phyloP scores from a whole-genome alignment of 2,797 vertebrate genomes.

The Pseudopleuronectes americanus region DNA sequence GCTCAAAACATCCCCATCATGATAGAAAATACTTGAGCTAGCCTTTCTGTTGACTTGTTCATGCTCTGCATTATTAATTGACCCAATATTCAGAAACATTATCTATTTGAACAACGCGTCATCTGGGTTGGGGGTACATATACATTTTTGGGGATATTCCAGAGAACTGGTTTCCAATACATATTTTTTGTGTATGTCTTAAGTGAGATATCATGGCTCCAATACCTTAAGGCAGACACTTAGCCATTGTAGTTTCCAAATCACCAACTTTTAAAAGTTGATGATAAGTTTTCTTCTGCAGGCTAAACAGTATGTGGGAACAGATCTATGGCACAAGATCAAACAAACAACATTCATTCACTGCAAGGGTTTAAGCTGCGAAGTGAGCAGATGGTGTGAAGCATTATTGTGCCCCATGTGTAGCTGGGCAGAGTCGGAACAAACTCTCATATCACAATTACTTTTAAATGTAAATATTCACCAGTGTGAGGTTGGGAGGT shows the following conservation, averaged over 20 bases:
- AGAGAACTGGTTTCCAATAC: too few species aligned
- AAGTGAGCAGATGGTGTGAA: slow-evolving; percentile 41
- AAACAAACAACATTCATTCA: slow-evolving; percentile 10
- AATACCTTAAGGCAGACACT: slow-evolving; percentile 4
- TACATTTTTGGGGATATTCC: too few species aligned
- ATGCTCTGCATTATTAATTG: not conserved
- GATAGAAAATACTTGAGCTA: not conserved
- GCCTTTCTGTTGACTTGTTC: slow-evolving; percentile 7
- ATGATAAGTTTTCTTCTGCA: slow-evolving; percentile 15
- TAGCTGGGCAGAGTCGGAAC: slow-evolving; percentile 16
- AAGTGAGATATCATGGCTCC: not conserved
- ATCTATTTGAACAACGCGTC: too few species aligned
- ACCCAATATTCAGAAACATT: too few species aligned
- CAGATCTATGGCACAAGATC: not conserved
- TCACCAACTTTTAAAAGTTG: slow-evolving; percentile 6
- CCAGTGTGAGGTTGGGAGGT: slow-evolving; percentile 9
- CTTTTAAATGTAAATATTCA: slow-evolving; percentile 49
- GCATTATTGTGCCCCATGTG: slow-evolving; percentile 29
- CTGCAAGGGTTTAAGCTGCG: slow-evolving; percentile 17
- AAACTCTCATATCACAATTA: slow-evolving; percentile 21
- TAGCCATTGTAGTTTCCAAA: slow-evolving; percentile 14
- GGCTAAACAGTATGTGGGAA: slow-evolving; percentile 5
- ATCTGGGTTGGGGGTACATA: too few species aligned
- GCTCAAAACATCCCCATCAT: not conserved
- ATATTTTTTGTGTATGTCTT: slow-evolving; percentile 6